Conservation (phyloP, 2,113 vertebrate species). For the Pachypanchax playfairii region DNA sequence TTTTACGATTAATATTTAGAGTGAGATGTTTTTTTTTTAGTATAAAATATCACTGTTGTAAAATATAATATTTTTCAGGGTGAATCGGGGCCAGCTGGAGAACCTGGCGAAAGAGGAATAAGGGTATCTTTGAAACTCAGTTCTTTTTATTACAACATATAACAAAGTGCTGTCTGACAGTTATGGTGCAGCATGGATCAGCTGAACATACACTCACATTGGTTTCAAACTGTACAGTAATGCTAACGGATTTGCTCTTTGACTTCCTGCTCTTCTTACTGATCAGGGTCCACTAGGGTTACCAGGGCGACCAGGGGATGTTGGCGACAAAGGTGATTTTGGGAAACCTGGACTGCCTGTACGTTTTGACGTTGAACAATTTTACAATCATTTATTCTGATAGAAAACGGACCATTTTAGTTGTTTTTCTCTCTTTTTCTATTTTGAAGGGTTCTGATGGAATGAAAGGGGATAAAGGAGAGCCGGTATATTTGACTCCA, state of each 20-base stretch:
- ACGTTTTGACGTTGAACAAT: background rate
- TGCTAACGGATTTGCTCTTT: background rate
- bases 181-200: no score
- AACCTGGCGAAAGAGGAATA: constrained; percentile 83
- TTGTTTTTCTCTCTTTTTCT: background rate
- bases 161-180: no score
- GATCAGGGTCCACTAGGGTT: constrained; percentile 84
- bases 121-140: no score
- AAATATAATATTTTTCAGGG: constrained; percentile 73
- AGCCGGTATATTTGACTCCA: constrained; percentile 75
- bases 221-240: background rate
- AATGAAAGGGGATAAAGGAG: constrained; percentile 83
- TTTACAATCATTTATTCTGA: no score
- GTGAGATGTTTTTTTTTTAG: background rate
- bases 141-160: no score
- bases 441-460: constrained; percentile 79
- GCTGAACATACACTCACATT: background rate
- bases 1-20: no score
- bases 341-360: constrained; percentile 78
- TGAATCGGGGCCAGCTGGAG: constrained; percentile 80
- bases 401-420: background rate
- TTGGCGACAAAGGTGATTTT: constrained; percentile 81
- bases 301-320: constrained; percentile 83
- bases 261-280: constrained; percentile 7
- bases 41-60: background rate